Percentiles rank a stretch among this genome's conserved stretches.
Evolutionary conservation across 2,113 vertebrate species (phyloP).

Genomic region (Picathartes gymnocephalus): DNA sequence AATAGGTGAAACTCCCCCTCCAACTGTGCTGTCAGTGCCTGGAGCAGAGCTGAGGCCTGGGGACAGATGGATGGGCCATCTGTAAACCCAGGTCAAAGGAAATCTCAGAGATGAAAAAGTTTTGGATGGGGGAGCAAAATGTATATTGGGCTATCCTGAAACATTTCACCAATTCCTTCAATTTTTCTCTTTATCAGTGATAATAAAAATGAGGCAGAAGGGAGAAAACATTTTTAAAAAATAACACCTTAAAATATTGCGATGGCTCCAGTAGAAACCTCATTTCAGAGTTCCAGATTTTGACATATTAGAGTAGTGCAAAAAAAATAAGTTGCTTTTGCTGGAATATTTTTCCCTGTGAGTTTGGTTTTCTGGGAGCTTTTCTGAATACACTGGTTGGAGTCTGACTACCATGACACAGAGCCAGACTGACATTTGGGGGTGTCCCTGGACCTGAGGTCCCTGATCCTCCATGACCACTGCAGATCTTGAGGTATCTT

Average conservation of each 20-base stretch:
- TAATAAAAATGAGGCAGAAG: not conserved
- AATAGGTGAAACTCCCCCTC: not conserved
- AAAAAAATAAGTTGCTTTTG: not conserved
- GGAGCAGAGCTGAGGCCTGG: not conserved
- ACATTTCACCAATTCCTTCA: not conserved
- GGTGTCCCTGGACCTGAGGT: not conserved
- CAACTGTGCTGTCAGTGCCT: not conserved
- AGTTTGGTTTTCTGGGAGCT: not conserved
- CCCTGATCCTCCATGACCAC: too few species aligned
- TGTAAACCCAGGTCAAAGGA: not conserved
- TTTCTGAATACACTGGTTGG: not conserved
- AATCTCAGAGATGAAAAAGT: not conserved
- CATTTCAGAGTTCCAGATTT: not conserved
- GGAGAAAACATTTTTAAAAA: not conserved
- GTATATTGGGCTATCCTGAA: not conserved
- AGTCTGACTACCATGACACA: not conserved
- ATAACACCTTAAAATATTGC: not conserved
- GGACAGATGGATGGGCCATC: not conserved
- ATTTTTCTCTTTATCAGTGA: not conserved
- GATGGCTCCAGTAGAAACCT: not conserved
- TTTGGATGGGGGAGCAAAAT: fast-evolving
- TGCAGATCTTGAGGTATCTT: not conserved
- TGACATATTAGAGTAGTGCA: not conserved
- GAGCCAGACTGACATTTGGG: not conserved
- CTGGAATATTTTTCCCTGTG: not conserved